phyloP scores from a whole-genome alignment of 2,888 invertebrate genomes.

The Globia sparganii region DNA sequence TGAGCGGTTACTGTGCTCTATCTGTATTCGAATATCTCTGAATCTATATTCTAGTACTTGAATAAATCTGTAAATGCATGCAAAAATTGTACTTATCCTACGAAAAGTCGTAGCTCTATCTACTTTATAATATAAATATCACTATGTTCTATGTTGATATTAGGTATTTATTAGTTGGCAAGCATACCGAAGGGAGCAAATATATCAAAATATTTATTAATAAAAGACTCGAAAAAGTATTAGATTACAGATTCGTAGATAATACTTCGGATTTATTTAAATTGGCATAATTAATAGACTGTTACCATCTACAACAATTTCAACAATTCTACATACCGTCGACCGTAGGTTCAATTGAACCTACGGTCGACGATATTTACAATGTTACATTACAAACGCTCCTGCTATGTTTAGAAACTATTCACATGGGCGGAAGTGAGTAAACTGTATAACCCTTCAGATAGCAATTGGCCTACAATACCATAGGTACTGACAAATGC shows the following conservation, averaged over 20 bases:
- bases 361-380: too few relatives aligned
- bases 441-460: conserved; percentile 33
- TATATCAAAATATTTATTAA: conserved; percentile 1
- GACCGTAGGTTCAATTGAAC: too few relatives aligned
- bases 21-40: background rate
- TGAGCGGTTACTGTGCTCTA: background rate
- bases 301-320: background rate
- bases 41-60: background rate
- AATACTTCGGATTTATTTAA: background rate
- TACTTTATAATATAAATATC: too few relatives aligned
- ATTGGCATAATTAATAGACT: background rate
- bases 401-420: conserved; percentile 6
- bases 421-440: conserved; percentile 54
- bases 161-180: conserved; percentile 1
- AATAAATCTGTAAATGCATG: background rate
- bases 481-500: conserved; percentile 47
- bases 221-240: background rate
- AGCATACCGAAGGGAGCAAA: background rate
- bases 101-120: background rate
- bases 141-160: background rate
- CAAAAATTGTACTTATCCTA: background rate
- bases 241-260: background rate
- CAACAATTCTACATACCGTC: background rate
- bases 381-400: background rate
- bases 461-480: conserved; percentile 51